Percentiles rank a stretch among this genome's conserved stretches.
Conservation (phyloP, 2,888 invertebrate species). For the Epinotia bilunana region DNA sequence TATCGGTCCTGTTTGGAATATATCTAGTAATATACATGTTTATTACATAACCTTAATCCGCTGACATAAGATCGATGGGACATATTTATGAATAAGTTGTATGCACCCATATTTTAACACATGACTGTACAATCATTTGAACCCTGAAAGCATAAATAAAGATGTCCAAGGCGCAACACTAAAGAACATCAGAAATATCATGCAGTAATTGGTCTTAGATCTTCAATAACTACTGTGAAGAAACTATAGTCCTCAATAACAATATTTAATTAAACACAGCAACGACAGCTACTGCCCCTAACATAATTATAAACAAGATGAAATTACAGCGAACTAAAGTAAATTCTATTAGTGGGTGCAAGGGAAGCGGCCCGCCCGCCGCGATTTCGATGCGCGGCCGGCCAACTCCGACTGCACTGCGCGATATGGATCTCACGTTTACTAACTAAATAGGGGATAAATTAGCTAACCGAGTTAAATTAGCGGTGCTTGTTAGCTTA, state of each 20-base stretch:
- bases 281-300: conserved; percentile 18
- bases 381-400: conserved; percentile 69
- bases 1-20: background rate
- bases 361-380: conserved; percentile 68
- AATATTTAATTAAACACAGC: conserved; percentile 13
- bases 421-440: conserved; percentile 82
- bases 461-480: conserved; percentile 79
- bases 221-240: background rate
- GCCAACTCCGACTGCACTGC: conserved; percentile 69
- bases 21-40: background rate
- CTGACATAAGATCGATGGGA: no score
- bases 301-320: conserved; percentile 27
- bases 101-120: no score
- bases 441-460: conserved; percentile 80
- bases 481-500: conserved; percentile 62
- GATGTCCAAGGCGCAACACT: no score
- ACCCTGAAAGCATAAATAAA: no score
- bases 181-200: no score
- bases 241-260: background rate
- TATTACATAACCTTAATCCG: no score
- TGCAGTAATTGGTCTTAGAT: no score
- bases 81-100: no score
- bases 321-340: conserved; percentile 44
- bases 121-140: no score
- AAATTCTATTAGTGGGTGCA: conserved; percentile 52